A percentile compares a stretch with the other conserved stretches of the same genome.
Conservation (phyloP, 2,113 vertebrate genomes). For the Maccullochella peelii region DNA sequence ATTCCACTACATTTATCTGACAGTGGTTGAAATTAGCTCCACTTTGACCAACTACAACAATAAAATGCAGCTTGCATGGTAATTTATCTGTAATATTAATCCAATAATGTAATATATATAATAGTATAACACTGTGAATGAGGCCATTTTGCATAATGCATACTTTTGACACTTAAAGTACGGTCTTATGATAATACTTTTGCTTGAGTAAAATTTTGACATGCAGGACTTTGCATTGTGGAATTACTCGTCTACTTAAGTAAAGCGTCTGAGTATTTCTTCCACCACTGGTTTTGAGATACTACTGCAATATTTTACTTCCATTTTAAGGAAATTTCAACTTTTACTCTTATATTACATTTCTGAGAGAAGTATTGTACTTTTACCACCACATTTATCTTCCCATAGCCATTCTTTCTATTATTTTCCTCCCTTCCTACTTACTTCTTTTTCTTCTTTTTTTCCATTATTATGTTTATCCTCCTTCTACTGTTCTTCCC, state of each 20-base stretch:
- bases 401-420: no score
- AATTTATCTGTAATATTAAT: neutral
- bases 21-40: neutral
- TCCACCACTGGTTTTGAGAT: neutral
- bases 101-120: no score
- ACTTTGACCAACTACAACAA: neutral
- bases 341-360: neutral
- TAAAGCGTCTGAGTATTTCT: no score
- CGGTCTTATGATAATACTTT: no score
- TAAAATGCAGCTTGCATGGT: neutral
- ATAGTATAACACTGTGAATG: neutral
- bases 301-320: neutral
- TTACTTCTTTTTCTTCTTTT: neutral
- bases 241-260: no score
- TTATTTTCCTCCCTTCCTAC: no score
- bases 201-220: no score
- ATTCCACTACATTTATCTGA: neutral
- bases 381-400: neutral
- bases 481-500: neutral
- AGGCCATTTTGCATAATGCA: neutral
- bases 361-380: neutral
- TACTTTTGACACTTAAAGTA: neutral
- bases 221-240: no score
- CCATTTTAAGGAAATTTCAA: neutral
- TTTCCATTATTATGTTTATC: neutral